These are phyloP conservation scores for Nymphalis urticae DNA, from an alignment of 2,888 invertebrate genomes.

Conservation along the genomic window DNA sequence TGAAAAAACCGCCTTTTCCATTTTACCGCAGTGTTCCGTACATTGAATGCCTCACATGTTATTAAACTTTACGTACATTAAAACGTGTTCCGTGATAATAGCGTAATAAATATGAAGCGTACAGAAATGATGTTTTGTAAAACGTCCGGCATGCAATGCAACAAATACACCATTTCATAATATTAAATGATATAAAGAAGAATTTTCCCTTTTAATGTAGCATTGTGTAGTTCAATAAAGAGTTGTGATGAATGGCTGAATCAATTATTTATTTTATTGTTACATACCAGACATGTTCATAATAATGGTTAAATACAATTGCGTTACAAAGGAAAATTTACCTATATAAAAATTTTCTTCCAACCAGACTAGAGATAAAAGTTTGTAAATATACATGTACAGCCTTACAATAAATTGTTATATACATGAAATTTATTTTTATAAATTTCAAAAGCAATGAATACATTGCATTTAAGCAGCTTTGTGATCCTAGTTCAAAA, in stretches of 20 bases:
- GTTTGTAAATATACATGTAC: too few relatives aligned
- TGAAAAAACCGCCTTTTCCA: slow-evolving; percentile 14
- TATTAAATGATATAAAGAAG: slow-evolving; percentile 22
- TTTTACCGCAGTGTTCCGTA: slow-evolving; percentile 25
- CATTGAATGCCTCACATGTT: slow-evolving; percentile 33
- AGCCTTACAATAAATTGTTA: too few relatives aligned
- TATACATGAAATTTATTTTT: too few relatives aligned
- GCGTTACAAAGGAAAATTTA: not conserved
- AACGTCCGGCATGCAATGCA: slow-evolving; percentile 39
- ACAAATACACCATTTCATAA: slow-evolving; percentile 33
- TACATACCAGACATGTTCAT: too few relatives aligned
- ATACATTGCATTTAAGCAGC: too few relatives aligned
- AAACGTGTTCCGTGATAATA: slow-evolving; percentile 41
- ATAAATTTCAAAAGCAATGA: too few relatives aligned
- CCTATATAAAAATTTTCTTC: too few relatives aligned
- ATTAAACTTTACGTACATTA: slow-evolving; percentile 36
- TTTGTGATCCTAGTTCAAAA: too few relatives aligned
- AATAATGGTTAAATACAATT: not conserved
- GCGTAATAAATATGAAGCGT: slow-evolving; percentile 40
- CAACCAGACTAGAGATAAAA: too few relatives aligned
- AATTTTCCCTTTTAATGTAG: not conserved
- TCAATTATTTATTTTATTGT: not conserved
- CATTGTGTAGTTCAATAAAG: slow-evolving; percentile 9
- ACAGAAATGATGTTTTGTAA: slow-evolving; percentile 40
- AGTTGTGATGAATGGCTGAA: not conserved